phyloP scores from a whole-genome alignment of 2,113 vertebrate genomes.

The Catharus minimus region DNA sequence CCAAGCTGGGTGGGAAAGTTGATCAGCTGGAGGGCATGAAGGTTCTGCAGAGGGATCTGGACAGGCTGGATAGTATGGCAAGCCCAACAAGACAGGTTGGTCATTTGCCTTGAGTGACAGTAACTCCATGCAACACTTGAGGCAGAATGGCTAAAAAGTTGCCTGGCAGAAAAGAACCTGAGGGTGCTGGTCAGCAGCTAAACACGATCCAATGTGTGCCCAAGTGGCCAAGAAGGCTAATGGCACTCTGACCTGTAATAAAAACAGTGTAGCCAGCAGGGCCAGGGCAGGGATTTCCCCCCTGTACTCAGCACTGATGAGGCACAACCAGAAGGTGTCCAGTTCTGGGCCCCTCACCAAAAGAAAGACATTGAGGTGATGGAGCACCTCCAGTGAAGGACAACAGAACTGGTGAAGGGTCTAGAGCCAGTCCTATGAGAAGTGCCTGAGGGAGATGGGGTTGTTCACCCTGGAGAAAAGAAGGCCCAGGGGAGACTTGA shows the following conservation, averaged over 20 bases:
- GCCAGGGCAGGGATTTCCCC: background rate
- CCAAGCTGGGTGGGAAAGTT: rapidly evolving
- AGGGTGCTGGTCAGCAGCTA: background rate
- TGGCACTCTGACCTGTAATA: background rate
- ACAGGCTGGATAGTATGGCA: background rate
- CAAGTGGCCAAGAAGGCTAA: background rate
- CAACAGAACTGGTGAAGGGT: background rate
- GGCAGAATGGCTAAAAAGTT: background rate
- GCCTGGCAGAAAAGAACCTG: background rate
- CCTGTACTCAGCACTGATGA: no score
- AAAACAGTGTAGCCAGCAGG: background rate
- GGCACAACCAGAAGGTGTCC: background rate
- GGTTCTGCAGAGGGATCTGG: background rate
- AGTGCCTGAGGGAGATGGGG: background rate
- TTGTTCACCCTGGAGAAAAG: background rate
- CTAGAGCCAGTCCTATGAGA: no score
- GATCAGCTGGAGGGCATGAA: background rate
- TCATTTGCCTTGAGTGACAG: background rate
- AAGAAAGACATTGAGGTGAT: background rate
- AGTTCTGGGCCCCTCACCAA: no score
- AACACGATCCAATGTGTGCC: rapidly evolving
- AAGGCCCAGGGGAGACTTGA: no score
- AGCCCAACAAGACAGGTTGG: background rate
- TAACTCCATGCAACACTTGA: background rate
- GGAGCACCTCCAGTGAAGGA: background rate